Evolutionary conservation across 2,797 vertebrate species (phyloP), one percentile per base, ranked within the genome.

Genomic region (Malurus splendens): DNA sequence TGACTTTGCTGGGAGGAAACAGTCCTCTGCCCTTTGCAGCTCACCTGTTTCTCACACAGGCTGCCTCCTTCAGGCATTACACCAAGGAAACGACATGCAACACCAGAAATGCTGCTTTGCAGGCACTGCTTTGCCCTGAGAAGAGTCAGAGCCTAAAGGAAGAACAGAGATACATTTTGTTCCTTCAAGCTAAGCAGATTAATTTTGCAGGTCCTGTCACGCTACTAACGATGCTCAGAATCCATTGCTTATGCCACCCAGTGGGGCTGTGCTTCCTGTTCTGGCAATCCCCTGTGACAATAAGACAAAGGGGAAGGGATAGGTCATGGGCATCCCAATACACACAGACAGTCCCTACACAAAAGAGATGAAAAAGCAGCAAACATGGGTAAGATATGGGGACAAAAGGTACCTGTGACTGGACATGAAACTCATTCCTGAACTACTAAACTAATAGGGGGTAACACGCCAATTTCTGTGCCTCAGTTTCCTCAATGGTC

Each of bases 121-220:
- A 76, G 70, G 64, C 65, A 51, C 3, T 9, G 7, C 56, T 71
- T 72, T 62, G 59, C 45, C 86, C 44, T 24, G 65, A 81, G 61
- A 89, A 88, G 25, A 57, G 65, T 48, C 56, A 76, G 47, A 88
- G 60, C 85, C 87, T 83, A 54, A 66, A 92, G 81, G 59, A 87
- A 75, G 36, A 92, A 85, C 64, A 65, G 72, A 66, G 17, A 65
- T 23, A 60, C 30, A 76, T 62, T 84, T 52, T 81, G 19, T n/a
- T 18, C 68, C 76, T 90, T 76, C 56, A 62, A 94, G 82, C 33
- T 55, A 80, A 80, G 59, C 55, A 30, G 38, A 83, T 86, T 56
- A 78, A 93, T 95, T 81, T 91, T 90, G 71, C 56, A 94, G 68
- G 68, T 61, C 77, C 41, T 72, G 44, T 90, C 82, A 83, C 1